Percentiles rank a stretch among this genome's conserved stretches.
phyloP scores from a whole-genome alignment of 2,888 invertebrate species.

The Sabatieria punctata region DNA sequence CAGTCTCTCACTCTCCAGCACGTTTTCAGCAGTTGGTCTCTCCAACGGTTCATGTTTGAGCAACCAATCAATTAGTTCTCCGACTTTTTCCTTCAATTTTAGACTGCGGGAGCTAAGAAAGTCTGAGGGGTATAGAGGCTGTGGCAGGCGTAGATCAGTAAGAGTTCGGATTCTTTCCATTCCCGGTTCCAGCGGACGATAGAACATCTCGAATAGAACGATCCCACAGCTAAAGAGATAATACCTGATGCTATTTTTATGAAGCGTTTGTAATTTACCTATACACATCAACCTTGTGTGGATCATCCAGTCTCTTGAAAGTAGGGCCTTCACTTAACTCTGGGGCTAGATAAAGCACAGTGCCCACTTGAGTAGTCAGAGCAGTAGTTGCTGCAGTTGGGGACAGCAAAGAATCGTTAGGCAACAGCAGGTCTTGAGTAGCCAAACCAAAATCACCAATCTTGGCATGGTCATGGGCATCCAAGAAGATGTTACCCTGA shows the following conservation, averaged over 20 bases:
- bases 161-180: conserved; percentile 75
- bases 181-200: conserved; percentile 58
- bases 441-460: conserved; percentile 96
- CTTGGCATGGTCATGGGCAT: conserved; percentile 74
- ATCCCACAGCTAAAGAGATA: conserved; percentile 29
- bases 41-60: conserved; percentile 63
- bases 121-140: conserved; percentile 52
- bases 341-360: conserved; percentile 82
- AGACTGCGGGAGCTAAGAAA: conserved; percentile 26
- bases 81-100: conserved; percentile 7
- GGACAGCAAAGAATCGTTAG: not conserved
- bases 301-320: conserved; percentile 13
- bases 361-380: conserved; percentile 54
- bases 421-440: conserved; percentile 42
- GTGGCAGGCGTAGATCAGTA: conserved; percentile 49
- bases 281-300: conserved; percentile 55
- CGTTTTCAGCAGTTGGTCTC: conserved; percentile 66
- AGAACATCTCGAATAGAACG: conserved; percentile 57
- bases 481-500: conserved; percentile 75
- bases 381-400: conserved; percentile 13
- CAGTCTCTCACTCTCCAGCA: conserved; percentile 60
- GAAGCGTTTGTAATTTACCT: conserved; percentile 51
- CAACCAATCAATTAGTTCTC: conserved; percentile 46
- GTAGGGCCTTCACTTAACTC: conserved; percentile 46
- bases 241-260: not conserved